Evolutionary conservation across 2,888 invertebrate species (phyloP).

Genomic region (Coecobrya sp.): DNA sequence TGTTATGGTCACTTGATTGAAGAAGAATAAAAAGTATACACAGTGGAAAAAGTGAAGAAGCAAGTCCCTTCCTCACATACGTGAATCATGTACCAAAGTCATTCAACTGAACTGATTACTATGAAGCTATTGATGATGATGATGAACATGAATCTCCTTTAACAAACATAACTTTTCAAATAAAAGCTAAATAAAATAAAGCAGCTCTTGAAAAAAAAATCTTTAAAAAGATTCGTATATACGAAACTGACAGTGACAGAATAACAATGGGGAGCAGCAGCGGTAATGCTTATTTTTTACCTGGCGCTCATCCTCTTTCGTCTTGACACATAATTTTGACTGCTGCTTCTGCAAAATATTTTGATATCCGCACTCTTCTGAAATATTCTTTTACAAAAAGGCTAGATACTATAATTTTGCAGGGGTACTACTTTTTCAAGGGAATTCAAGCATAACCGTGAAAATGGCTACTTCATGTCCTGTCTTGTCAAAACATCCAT

Average conservation of each 20-base stretch:
- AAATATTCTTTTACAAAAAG: neutral
- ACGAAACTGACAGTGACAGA: constrained; percentile 51
- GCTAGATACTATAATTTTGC: neutral
- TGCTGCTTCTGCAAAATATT: too few relatives aligned
- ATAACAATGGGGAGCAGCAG: constrained; percentile 46
- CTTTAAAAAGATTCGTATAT: neutral
- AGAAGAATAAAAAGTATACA: neutral
- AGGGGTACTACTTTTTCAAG: constrained; percentile 27
- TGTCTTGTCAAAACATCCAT: constrained; percentile 47
- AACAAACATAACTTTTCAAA: constrained; percentile 1
- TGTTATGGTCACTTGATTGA: neutral
- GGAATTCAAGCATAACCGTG: constrained; percentile 36
- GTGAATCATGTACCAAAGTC: constrained; percentile 23
- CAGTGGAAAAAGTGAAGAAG: neutral
- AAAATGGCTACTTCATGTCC: constrained; percentile 82
- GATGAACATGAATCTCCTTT: neutral
- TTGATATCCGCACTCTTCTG: too few relatives aligned
- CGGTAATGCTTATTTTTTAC: too few relatives aligned
- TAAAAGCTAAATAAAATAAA: neutral
- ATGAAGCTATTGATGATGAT: neutral
- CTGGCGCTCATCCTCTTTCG: neutral
- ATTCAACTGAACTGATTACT: constrained; percentile 17
- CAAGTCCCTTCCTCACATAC: neutral
- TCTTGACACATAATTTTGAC: neutral
- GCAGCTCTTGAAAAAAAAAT: neutral